Conservation (phyloP, 37 sponge, comb jelly and placozoan genomes). For the Agelas oroides region DNA sequence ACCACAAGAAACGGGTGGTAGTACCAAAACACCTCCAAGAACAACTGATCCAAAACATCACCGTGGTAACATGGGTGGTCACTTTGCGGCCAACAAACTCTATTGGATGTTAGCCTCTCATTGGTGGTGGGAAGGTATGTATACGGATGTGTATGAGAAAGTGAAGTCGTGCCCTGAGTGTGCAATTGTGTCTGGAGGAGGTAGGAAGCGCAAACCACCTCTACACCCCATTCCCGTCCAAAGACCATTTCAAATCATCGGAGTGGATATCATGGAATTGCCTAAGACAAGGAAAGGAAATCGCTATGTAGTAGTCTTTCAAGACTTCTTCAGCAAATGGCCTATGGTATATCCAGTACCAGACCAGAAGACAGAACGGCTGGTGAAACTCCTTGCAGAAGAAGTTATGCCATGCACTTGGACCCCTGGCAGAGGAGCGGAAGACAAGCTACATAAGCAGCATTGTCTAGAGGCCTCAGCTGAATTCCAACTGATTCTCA, state of each 20-base stretch:
- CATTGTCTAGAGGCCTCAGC: no score
- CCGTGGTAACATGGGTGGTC: conserved; percentile 33
- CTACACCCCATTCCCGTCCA: conserved; percentile 60
- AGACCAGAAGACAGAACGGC: conserved; percentile 53
- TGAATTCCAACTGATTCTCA: no score
- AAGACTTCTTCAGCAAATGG: no score
- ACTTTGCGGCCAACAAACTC: conserved; percentile 48
- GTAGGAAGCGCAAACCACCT: conserved; percentile 17
- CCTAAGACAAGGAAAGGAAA: conserved; percentile 44
- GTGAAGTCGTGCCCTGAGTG: conserved; percentile 58
- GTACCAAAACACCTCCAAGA: conserved; percentile 39
- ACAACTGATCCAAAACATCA: background rate
- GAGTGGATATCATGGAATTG: conserved; percentile 61
- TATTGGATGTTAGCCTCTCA: background rate
- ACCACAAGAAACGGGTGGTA: conserved; percentile 13
- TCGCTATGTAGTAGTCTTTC: no score
- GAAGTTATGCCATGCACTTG: conserved; percentile 31
- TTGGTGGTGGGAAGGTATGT: conserved; percentile 76
- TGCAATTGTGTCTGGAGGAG: conserved; percentile 28
- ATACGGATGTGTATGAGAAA: background rate
- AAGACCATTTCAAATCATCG: conserved; percentile 57
- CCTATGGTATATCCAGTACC: conserved; percentile 65
- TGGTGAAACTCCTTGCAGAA: conserved; percentile 36
- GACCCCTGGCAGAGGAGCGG: no score
- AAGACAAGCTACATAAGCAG: no score